phyloP scores from a whole-genome alignment of 1,140 invertebrate species.

The Achroia grisella region DNA sequence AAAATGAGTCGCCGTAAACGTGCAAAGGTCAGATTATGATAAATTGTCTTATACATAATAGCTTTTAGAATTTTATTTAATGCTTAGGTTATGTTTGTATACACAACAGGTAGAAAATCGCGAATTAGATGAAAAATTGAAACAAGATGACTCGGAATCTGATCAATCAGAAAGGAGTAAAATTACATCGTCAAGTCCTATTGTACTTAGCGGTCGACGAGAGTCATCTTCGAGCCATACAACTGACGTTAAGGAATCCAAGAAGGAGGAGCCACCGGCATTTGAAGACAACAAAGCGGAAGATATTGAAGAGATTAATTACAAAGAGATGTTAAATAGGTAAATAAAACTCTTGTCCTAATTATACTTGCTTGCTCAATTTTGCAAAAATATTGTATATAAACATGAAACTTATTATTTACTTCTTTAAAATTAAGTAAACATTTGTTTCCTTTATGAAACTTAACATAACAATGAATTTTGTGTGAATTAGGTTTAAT shows the following conservation, averaged over 20 bases:
- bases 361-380: too few species aligned
- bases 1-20: conserved; percentile 81
- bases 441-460: too few species aligned
- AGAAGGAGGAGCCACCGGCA: conserved; percentile 71
- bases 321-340: conserved; percentile 71
- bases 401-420: too few species aligned
- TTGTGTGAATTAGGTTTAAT: not conserved
- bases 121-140: conserved; percentile 81
- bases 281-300: conserved; percentile 67
- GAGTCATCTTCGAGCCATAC: conserved; percentile 63
- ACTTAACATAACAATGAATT: too few species aligned
- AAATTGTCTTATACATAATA: conserved; percentile 9
- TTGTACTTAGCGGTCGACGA: conserved; percentile 56
- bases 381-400: too few species aligned
- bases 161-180: conserved; percentile 80
- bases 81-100: conserved; percentile 50
- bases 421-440: too few species aligned
- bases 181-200: conserved; percentile 58
- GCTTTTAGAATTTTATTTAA: conserved; percentile 21
- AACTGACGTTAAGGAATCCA: conserved; percentile 48
- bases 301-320: conserved; percentile 73
- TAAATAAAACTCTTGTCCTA: conserved; percentile 20
- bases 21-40: conserved; percentile 70
- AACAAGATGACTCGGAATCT: conserved; percentile 78
- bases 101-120: conserved; percentile 78